These are phyloP conservation scores for Poecilia picta DNA, from an alignment of 2,797 vertebrate species.

Conservation along the genomic window DNA sequence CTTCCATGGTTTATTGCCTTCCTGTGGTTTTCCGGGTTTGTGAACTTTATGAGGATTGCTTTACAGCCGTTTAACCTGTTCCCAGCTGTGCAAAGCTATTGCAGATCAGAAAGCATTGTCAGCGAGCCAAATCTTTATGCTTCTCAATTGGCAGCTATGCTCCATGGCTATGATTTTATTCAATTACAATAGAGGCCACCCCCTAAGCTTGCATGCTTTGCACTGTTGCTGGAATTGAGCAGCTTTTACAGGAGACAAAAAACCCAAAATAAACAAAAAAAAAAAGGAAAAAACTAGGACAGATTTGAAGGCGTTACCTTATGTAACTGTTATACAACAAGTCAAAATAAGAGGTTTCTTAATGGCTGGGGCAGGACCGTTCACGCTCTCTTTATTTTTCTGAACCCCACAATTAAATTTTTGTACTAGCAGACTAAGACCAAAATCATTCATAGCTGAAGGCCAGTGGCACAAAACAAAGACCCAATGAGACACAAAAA, in stretches of 20 bases:
- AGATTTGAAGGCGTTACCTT: background rate
- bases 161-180: slow-evolving; percentile 29
- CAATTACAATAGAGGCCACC: slow-evolving; percentile 41
- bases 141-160: slow-evolving; percentile 26
- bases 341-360: slow-evolving; percentile 19
- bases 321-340: slow-evolving; percentile 8
- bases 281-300: background rate
- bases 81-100: slow-evolving; percentile 42
- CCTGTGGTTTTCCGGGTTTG: slow-evolving; percentile 66
- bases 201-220: slow-evolving; percentile 32
- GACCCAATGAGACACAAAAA: background rate
- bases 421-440: background rate
- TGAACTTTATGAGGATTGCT: slow-evolving; percentile 67
- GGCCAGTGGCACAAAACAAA: background rate
- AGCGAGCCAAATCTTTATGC: slow-evolving; percentile 37
- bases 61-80: slow-evolving; percentile 62
- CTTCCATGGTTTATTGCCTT: slow-evolving; percentile 65
- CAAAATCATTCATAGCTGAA: background rate
- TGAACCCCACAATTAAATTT: background rate
- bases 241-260: slow-evolving; percentile 19
- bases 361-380: background rate
- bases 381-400: slow-evolving; percentile 3
- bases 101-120: slow-evolving; percentile 49
- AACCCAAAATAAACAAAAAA: background rate
- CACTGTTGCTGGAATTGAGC: slow-evolving; percentile 35